Conservation (phyloP, 2,113 vertebrate genomes). For the Cebus imitator region DNA sequence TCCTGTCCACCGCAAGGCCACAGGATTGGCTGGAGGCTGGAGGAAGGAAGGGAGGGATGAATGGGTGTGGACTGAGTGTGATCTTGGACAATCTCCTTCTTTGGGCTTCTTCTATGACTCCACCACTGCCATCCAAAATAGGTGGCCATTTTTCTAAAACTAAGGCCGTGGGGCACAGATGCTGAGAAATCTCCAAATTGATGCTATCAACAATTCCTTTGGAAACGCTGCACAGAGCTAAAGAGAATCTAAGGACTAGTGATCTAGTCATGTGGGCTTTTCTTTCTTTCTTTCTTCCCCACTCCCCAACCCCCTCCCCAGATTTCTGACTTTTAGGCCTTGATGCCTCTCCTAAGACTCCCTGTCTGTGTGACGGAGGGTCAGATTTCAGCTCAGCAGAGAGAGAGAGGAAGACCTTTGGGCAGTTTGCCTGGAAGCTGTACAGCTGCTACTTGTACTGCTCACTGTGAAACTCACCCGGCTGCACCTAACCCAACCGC, state of each 20-base stretch:
- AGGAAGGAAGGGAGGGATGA: no score
- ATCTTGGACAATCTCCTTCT: not conserved
- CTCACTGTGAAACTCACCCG: fast-evolving
- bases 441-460: not conserved
- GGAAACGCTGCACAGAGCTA: not conserved
- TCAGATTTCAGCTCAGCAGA: not conserved
- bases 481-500: not conserved
- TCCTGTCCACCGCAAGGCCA: not conserved
- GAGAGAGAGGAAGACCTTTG: not conserved
- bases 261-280: fast-evolving
- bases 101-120: not conserved
- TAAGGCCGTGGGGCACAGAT: fast-evolving
- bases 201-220: fast-evolving
- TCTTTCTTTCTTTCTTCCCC: no score
- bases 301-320: no score
- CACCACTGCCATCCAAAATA: not conserved
- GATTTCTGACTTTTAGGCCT: not conserved
- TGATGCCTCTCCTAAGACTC: not conserved
- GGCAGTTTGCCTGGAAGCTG: not conserved
- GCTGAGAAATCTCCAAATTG: not conserved
- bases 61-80: fast-evolving
- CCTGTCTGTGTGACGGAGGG: not conserved
- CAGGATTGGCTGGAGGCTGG: not conserved
- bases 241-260: no score
- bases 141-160: not conserved